Evolutionary conservation across 2,797 vertebrate genomes (phyloP).

Genomic region (Ptychadena robeensis): DNA sequence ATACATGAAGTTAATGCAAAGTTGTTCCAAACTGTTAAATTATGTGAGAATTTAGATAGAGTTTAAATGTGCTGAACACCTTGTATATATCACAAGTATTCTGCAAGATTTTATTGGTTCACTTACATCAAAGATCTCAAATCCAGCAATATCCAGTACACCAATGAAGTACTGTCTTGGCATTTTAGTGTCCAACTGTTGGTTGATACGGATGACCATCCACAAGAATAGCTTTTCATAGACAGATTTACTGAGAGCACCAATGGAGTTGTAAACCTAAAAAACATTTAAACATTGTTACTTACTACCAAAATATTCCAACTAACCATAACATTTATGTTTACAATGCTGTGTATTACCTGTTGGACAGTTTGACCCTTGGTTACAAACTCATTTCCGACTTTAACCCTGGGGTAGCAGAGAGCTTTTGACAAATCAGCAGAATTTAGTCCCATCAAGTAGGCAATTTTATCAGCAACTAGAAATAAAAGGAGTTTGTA

Average conservation of each 20-base stretch:
- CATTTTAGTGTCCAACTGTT: conserved; percentile 84
- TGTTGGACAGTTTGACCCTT: conserved; percentile 85
- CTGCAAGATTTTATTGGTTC: not conserved
- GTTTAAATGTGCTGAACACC: too few relatives aligned
- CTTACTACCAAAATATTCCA: not conserved
- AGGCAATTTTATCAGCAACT: conserved; percentile 87
- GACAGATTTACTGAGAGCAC: conserved; percentile 81
- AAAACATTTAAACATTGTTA: not conserved
- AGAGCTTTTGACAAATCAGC: conserved; percentile 82
- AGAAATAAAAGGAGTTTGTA: not conserved
- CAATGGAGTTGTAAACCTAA: conserved; percentile 80
- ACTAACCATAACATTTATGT: not conserved
- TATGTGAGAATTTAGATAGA: too few relatives aligned
- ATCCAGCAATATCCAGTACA: conserved; percentile 83
- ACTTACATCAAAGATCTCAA: conserved; percentile 86
- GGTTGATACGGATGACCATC: conserved; percentile 86
- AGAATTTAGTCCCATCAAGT: conserved; percentile 84
- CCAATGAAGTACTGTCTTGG: conserved; percentile 84
- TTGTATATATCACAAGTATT: not conserved
- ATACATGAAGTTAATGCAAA: too few relatives aligned
- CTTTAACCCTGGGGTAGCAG: conserved; percentile 84
- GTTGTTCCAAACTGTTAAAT: too few relatives aligned
- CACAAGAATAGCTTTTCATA: conserved; percentile 86
- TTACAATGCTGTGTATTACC: conserved; percentile 65
- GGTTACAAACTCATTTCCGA: conserved; percentile 84